Percentiles rank a stretch among this genome's conserved stretches.
Conservation (phyloP, 2,797 vertebrate species). For the Spea hammondii region DNA sequence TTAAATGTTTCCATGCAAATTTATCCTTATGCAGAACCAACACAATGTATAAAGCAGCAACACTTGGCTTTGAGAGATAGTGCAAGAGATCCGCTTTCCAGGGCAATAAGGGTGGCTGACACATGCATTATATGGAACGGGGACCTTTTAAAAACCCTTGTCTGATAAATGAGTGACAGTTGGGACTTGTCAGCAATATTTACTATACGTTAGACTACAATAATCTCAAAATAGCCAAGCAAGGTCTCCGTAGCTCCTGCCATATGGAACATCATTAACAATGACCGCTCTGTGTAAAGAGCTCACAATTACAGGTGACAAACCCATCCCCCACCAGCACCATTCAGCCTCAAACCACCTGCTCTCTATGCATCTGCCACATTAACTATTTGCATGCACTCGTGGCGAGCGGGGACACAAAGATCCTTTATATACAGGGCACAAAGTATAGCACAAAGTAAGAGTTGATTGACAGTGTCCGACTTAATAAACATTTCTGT, state of each 20-base stretch:
- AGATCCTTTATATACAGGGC: conserved; percentile 1
- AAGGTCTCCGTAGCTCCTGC: conserved; percentile 7
- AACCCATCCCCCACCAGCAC: conserved; percentile 14
- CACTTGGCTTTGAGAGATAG: no score
- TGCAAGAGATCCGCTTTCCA: no score
- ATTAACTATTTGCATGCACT: conserved; percentile 19
- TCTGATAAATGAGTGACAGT: no score
- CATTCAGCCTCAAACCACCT: conserved; percentile 38
- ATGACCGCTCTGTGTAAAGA: conserved; percentile 43
- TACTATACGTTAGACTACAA: conserved; percentile 7
- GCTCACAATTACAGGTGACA: conserved; percentile 48
- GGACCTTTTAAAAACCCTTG: no score
- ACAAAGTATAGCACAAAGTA: no score
- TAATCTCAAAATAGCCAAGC: conserved; percentile 10
- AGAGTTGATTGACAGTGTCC: not conserved
- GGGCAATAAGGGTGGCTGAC: no score
- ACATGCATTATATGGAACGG: no score
- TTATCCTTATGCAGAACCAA: no score
- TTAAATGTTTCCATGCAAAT: no score
- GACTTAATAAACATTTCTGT: not conserved
- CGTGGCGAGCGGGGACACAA: conserved; percentile 14
- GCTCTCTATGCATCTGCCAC: conserved; percentile 45
- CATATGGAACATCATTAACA: conserved; percentile 49
- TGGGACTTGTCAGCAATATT: not conserved
- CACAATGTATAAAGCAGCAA: no score